Percentiles rank a stretch among this genome's conserved stretches.
These are phyloP conservation scores for Melanargia galathea DNA, from an alignment of 2,888 invertebrate species.

Conservation along the genomic window DNA sequence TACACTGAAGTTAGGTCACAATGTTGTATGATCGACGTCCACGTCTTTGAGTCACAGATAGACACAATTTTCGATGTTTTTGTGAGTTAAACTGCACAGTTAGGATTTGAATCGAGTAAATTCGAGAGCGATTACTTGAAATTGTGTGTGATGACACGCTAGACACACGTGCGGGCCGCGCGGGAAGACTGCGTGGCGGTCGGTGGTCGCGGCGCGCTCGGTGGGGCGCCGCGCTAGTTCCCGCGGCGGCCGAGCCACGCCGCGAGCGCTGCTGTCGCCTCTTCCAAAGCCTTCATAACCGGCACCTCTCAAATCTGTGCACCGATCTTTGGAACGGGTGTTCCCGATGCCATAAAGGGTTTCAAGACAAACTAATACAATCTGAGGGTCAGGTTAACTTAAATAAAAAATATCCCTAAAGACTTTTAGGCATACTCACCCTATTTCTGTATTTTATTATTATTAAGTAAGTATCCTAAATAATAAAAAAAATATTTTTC, in stretches of 20 bases:
- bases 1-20: slow-evolving; percentile 66
- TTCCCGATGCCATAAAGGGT: slow-evolving; percentile 23
- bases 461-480: background rate
- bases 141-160: slow-evolving; percentile 63
- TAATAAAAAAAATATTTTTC: too few species aligned
- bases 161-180: slow-evolving; percentile 78
- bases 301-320: slow-evolving; percentile 34
- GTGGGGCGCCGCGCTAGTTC: slow-evolving; percentile 60
- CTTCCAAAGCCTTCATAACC: slow-evolving; percentile 37
- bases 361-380: background rate
- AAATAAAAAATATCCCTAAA: background rate
- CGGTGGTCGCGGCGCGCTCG: slow-evolving; percentile 65
- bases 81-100: slow-evolving; percentile 49
- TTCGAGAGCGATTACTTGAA: slow-evolving; percentile 60
- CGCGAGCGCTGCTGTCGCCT: slow-evolving; percentile 57
- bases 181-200: slow-evolving; percentile 82
- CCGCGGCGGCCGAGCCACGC: slow-evolving; percentile 53
- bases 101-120: slow-evolving; percentile 56
- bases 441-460: background rate
- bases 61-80: slow-evolving; percentile 46
- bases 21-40: slow-evolving; percentile 36
- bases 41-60: slow-evolving; percentile 52
- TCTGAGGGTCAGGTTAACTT: background rate
- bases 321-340: slow-evolving; percentile 33
- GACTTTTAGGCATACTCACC: background rate